Evolutionary conservation across 2,113 vertebrate genomes (phyloP).

Genomic region (Grammomys dolichurus): DNA sequence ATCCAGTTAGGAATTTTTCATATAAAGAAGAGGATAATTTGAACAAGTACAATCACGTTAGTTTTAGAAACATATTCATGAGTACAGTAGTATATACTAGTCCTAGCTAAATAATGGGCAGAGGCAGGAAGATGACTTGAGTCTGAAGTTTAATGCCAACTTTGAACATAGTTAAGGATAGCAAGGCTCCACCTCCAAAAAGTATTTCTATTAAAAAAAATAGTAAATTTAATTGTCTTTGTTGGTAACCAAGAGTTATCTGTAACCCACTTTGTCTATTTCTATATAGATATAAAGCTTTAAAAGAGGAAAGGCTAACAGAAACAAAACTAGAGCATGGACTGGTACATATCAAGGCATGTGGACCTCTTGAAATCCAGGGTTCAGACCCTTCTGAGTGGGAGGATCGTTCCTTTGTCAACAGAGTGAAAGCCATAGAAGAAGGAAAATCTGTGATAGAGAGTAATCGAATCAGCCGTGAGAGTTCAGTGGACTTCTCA

Average conservation of each 20-base stretch:
- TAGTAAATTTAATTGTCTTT: conserved; percentile 12
- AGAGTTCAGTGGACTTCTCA: conserved; percentile 76
- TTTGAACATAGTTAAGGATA: not conserved
- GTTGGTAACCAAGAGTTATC: conserved; percentile 14
- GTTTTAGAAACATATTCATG: conserved; percentile 45
- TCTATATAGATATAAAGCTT: conserved; percentile 88
- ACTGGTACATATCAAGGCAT: conserved; percentile 74
- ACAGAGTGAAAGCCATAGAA: conserved; percentile 87
- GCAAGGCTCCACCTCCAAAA: not conserved
- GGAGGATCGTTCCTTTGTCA: conserved; percentile 91
- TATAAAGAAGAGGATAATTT: conserved; percentile 51
- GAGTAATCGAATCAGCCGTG: conserved; percentile 75
- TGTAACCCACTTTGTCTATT: conserved; percentile 58
- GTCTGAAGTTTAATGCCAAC: not conserved
- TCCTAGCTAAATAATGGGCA: not conserved
- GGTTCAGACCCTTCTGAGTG: conserved; percentile 92
- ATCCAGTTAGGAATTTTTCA: conserved; percentile 7
- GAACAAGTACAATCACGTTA: conserved; percentile 31
- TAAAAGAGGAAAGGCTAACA: conserved; percentile 89
- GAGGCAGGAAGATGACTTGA: not conserved
- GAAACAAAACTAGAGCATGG: conserved; percentile 88
- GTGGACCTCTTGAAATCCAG: conserved; percentile 84
- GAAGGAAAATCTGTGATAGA: conserved; percentile 82
- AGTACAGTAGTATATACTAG: too few species aligned
- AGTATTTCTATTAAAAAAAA: not conserved